Base-by-base conservation (phyloP, 92 coral and sea anemone genomes). In the Muricea muricata region DNA sequence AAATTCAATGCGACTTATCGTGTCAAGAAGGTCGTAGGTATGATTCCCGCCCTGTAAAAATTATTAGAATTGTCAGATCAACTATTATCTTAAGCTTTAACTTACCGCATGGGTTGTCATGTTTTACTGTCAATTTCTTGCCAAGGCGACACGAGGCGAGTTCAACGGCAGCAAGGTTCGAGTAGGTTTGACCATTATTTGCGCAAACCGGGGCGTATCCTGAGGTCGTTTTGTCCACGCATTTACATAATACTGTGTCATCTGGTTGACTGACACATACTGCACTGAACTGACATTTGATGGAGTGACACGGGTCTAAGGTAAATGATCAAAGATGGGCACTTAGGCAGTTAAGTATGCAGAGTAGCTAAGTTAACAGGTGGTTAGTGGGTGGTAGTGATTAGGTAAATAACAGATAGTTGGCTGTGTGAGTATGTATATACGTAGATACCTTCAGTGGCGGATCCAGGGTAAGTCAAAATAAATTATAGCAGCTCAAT, bases 261-360 rank as follows among this genome's bases (percentile, higher is more conserved):
- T 97, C 91, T 34, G 85, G 84, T 29, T 93, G 91, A 48, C 93
- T 90, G 18, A 97, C 94, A 69, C 99, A 97, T 47, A 89, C 89
- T n/a, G 94, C 93, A 56, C 89, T 86, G 86, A 87, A 87, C 31
- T 88, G 81, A 41, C 99, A 97, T 54, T 81, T 66, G 21, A 88
- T 87, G 24, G 87, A 93, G 76, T 89, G 94, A 65, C 99, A 97
- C 2, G 98, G 97, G 69, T 97, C 99, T 97, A 32, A 48, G 41
- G 21, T 55, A 65, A 39, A 34, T 12, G 14, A 70, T 17, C 20
- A 52, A 25, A 9, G 26, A 52, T 52, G 42, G 42, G 42, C 4
- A 37, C 5, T 4, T 37, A 33, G 2, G 41, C 1, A 54, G 61
- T 6, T 54, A 54, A 54, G 61, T 54, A 54, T 0, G 42, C 42